phyloP scores from a whole-genome alignment of 2,113 vertebrate species.

The Mastomys natalensis region DNA sequence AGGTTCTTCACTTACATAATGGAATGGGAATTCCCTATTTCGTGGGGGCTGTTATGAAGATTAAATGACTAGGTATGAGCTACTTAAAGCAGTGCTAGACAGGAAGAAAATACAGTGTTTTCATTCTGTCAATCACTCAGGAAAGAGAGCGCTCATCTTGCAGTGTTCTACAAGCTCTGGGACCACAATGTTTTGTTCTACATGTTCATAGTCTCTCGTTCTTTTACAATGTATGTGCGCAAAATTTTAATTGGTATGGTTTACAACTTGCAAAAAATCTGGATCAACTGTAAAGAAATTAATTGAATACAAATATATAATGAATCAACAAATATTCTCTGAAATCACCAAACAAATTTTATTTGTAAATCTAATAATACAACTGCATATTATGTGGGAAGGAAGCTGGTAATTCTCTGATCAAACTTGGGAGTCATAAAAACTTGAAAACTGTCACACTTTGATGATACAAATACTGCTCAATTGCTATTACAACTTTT shows the following conservation, averaged over 20 bases:
- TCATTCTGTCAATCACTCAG: not conserved
- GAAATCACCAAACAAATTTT: constrained; percentile 19
- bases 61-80: not conserved
- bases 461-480: not conserved
- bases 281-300: not conserved
- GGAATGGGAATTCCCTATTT: not conserved
- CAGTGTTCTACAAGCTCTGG: not conserved
- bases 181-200: not conserved
- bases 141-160: constrained; percentile 4
- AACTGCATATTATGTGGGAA: constrained; percentile 34
- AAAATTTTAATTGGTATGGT: not conserved
- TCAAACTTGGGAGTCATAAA: constrained; percentile 23
- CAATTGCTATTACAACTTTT: constrained; percentile 5
- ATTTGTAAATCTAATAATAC: constrained; percentile 27
- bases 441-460: constrained; percentile 6
- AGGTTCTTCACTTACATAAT: not conserved
- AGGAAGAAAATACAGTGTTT: not conserved
- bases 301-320: constrained; percentile 28
- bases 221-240: not conserved
- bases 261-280: constrained; percentile 31
- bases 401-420: not conserved
- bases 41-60: not conserved
- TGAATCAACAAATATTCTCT: not conserved
- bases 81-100: not conserved
- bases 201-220: not conserved